phyloP scores from a whole-genome alignment of 2,888 invertebrate genomes.

The Synanthedon andrenaeformis region DNA sequence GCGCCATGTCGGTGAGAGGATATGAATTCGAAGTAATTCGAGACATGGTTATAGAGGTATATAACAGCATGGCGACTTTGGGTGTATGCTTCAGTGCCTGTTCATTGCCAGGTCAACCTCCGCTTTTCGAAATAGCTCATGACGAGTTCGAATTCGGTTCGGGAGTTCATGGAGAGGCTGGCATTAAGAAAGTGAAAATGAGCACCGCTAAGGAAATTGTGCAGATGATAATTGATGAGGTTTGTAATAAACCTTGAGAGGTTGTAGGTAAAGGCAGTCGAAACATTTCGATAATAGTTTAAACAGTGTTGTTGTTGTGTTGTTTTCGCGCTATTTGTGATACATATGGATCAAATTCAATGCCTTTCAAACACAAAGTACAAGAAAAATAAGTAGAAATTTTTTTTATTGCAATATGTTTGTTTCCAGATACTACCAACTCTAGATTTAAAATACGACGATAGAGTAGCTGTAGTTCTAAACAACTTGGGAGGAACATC shows the following conservation, averaged over 20 bases:
- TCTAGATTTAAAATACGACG: constrained; percentile 34
- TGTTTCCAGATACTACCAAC: constrained; percentile 35
- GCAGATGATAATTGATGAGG: constrained; percentile 56
- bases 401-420: background rate
- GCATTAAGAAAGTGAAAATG: constrained; percentile 53
- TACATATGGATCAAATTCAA: no score
- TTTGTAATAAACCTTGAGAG: constrained; percentile 7
- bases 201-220: constrained; percentile 60
- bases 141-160: constrained; percentile 77
- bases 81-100: constrained; percentile 78
- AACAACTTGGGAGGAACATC: constrained; percentile 85
- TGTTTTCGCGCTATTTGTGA: no score
- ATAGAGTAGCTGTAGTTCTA: constrained; percentile 74
- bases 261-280: constrained; percentile 6
- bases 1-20: constrained; percentile 77
- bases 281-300: background rate
- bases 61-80: constrained; percentile 74
- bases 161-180: constrained; percentile 70
- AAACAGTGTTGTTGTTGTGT: no score
- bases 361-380: no score
- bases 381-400: no score
- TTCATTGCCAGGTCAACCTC: constrained; percentile 74
- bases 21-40: constrained; percentile 69
- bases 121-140: constrained; percentile 71
- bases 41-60: constrained; percentile 49